A percentile compares a stretch with the other conserved stretches of the same genome.
Conservation (phyloP, 2,797 vertebrate genomes). For the Pipistrellus nathusii region DNA sequence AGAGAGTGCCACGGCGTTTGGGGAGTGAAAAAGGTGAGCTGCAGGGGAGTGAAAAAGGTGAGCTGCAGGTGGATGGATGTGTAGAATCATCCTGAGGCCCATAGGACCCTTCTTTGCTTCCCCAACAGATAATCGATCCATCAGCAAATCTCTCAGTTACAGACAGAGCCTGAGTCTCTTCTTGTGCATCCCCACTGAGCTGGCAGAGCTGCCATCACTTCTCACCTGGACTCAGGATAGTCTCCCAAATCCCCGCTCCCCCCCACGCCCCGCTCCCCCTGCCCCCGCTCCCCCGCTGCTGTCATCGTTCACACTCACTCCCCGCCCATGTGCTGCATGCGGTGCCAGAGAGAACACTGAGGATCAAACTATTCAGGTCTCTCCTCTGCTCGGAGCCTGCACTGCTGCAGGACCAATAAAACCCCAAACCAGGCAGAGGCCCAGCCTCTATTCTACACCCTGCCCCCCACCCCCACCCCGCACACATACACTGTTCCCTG, state of each 20-base stretch:
- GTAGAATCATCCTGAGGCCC: neutral
- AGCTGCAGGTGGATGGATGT: neutral
- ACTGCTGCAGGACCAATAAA: neutral
- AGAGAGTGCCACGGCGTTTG: neutral
- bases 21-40: neutral
- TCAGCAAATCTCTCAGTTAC: neutral
- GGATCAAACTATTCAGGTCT: neutral
- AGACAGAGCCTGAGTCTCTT: neutral
- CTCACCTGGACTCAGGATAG: neutral
- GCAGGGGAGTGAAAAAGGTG: neutral
- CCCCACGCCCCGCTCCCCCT: neutral
- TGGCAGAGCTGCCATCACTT: neutral
- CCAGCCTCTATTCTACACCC: neutral
- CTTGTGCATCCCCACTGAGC: neutral
- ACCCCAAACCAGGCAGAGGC: neutral
- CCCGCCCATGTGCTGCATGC: too few relatives aligned
- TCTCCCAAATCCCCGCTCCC: too few relatives aligned
- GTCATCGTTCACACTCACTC: fast-evolving
- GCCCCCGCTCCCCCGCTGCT: neutral
- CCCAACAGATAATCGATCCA: neutral
- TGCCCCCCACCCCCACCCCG: too few relatives aligned
- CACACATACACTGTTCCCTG: neutral
- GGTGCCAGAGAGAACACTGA: neutral
- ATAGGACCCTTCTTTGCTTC: neutral
- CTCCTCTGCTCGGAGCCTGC: neutral